These are phyloP conservation scores for Xanthostigma xanthostigma DNA, from an alignment of 2,888 invertebrate genomes.

Conservation along the genomic window DNA sequence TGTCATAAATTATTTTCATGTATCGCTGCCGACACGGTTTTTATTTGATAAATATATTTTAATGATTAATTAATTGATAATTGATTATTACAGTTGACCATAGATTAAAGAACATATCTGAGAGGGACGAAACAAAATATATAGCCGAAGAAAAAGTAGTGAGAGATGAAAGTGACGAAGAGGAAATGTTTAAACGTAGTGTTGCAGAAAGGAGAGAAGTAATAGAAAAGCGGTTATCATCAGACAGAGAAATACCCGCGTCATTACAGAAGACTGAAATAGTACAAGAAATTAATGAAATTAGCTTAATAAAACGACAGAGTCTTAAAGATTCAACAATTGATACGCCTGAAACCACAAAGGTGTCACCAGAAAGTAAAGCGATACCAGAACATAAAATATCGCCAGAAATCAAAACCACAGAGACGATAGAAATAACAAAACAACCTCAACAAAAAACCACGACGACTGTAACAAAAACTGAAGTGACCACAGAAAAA, in stretches of 20 bases:
- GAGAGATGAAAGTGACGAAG: slow-evolving; percentile 43
- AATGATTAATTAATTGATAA: too few relatives aligned
- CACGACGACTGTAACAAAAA: slow-evolving; percentile 24
- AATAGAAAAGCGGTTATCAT: slow-evolving; percentile 56
- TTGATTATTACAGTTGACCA: slow-evolving; percentile 19
- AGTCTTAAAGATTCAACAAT: slow-evolving; percentile 36
- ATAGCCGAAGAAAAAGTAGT: slow-evolving; percentile 65
- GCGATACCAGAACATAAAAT: slow-evolving; percentile 25
- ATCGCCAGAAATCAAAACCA: slow-evolving; percentile 33
- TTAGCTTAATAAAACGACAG: slow-evolving; percentile 53
- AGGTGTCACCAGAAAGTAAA: slow-evolving; percentile 22
- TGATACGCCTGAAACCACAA: slow-evolving; percentile 11
- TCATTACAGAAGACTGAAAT: slow-evolving; percentile 61
- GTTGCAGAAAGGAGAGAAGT: slow-evolving; percentile 64
- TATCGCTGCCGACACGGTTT: too few relatives aligned
- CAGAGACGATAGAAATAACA: slow-evolving; percentile 38
- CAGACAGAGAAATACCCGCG: slow-evolving; percentile 51
- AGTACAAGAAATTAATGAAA: slow-evolving; percentile 57
- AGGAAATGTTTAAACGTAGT: slow-evolving; percentile 48
- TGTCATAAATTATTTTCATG: too few relatives aligned
- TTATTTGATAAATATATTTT: too few relatives aligned
- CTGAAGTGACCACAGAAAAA: slow-evolving; percentile 27
- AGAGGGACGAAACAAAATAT: slow-evolving; percentile 57
- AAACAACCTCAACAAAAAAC: slow-evolving; percentile 16
- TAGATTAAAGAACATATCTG: slow-evolving; percentile 28